phyloP scores from a whole-genome alignment of 2,113 vertebrate species.

The Aplodontia rufa region DNA sequence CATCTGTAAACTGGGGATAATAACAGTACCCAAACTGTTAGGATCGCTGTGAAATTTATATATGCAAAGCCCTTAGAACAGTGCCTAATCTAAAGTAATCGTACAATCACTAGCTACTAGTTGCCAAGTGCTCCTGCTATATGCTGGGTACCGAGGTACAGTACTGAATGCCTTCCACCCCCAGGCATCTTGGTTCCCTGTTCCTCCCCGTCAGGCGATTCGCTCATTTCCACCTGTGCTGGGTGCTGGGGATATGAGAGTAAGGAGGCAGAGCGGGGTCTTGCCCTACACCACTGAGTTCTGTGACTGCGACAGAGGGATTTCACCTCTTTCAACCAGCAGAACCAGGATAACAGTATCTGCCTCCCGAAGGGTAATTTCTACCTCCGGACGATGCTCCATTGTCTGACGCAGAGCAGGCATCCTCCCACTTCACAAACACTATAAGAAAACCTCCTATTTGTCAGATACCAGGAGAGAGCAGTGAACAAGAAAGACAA shows the following conservation, averaged over 20 bases:
- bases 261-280: background rate
- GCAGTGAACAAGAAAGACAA: background rate
- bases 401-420: background rate
- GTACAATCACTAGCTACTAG: accelerated
- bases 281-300: background rate
- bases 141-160: accelerated
- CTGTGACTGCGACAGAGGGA: background rate
- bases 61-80: background rate
- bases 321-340: background rate
- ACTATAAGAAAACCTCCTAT: background rate
- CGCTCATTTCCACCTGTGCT: background rate
- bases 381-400: background rate
- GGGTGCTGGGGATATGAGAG: background rate
- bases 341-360: background rate
- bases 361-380: background rate
- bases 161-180: background rate
- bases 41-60: background rate
- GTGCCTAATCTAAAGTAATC: accelerated
- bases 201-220: accelerated
- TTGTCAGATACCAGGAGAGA: background rate
- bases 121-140: background rate
- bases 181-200: background rate
- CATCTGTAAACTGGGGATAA: background rate
- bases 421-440: background rate
- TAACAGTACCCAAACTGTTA: background rate